Percentiles rank a stretch among this genome's conserved stretches.
phyloP scores from a whole-genome alignment of 2,888 invertebrate genomes.

The Zygaena filipendulae region DNA sequence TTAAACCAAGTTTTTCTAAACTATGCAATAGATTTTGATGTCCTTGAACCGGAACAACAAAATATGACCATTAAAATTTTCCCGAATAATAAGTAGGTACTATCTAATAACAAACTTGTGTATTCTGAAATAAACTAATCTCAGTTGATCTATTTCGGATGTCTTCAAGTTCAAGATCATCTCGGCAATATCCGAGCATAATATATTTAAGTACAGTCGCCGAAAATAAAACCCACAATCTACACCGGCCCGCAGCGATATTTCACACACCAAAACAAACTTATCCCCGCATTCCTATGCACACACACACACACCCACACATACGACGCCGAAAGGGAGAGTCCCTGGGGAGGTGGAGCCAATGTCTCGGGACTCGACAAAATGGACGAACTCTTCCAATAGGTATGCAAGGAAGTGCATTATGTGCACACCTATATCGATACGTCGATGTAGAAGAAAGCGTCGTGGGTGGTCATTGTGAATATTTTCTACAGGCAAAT shows the following conservation, averaged over 20 bases:
- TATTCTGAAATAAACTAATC: too few relatives aligned
- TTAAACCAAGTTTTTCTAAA: too few relatives aligned
- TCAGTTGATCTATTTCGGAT: conserved; percentile 23
- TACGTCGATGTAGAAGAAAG: too few relatives aligned
- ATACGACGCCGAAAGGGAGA: conserved; percentile 49
- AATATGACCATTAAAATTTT: not conserved
- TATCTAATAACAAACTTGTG: too few relatives aligned
- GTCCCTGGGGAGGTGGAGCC: conserved; percentile 66
- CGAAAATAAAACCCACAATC: conserved; percentile 36
- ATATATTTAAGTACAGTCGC: conserved; percentile 30
- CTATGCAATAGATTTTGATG: too few relatives aligned
- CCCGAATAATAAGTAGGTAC: too few relatives aligned
- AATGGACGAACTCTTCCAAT: conserved; percentile 55
- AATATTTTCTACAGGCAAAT: conserved; percentile 17
- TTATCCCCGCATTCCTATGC: conserved; percentile 17
- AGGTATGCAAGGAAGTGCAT: conserved; percentile 62
- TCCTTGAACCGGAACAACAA: not conserved
- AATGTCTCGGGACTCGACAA: conserved; percentile 46
- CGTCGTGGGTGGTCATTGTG: conserved; percentile 2
- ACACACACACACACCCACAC: conserved; percentile 34
- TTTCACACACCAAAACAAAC: conserved; percentile 23
- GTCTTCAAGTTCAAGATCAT: conserved; percentile 47
- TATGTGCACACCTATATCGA: conserved; percentile 26
- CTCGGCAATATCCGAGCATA: too few relatives aligned
- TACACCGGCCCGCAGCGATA: conserved; percentile 16